These are phyloP conservation scores for Nerophis lumbriciformis DNA, from an alignment of 2,113 vertebrate genomes.

Conservation along the genomic window DNA sequence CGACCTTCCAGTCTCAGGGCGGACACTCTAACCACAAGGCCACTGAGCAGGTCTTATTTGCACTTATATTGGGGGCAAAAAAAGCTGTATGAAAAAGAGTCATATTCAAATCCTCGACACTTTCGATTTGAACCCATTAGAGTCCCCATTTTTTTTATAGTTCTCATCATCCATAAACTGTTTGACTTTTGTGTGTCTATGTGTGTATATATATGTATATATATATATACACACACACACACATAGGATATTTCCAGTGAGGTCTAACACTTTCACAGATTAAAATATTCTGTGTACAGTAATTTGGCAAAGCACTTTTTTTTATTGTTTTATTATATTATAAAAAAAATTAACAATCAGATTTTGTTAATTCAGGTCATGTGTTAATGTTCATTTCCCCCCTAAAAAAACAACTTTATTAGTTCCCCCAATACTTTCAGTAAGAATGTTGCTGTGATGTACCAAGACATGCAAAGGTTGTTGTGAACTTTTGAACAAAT, in stretches of 20 bases:
- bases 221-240: no score
- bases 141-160: background rate
- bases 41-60: background rate
- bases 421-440: slow-evolving; percentile 11
- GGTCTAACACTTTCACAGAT: slow-evolving; percentile 3
- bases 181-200: no score
- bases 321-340: background rate
- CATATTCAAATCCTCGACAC: background rate
- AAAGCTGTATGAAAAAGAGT: background rate
- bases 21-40: no score
- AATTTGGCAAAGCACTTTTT: slow-evolving; percentile 36
- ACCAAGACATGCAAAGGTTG: slow-evolving; percentile 25
- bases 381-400: slow-evolving; percentile 1
- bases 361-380: background rate
- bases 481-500: slow-evolving; percentile 42
- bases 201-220: no score
- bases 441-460: slow-evolving; percentile 37
- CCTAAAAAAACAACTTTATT: background rate
- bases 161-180: no score
- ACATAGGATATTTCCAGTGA: background rate
- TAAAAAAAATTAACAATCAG: background rate
- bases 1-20: no score
- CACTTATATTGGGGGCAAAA: slow-evolving; percentile 16
- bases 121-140: background rate
- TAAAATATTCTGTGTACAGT: background rate